phyloP scores from a whole-genome alignment of 2,888 invertebrate species.

The Drosophila subquinaria region DNA sequence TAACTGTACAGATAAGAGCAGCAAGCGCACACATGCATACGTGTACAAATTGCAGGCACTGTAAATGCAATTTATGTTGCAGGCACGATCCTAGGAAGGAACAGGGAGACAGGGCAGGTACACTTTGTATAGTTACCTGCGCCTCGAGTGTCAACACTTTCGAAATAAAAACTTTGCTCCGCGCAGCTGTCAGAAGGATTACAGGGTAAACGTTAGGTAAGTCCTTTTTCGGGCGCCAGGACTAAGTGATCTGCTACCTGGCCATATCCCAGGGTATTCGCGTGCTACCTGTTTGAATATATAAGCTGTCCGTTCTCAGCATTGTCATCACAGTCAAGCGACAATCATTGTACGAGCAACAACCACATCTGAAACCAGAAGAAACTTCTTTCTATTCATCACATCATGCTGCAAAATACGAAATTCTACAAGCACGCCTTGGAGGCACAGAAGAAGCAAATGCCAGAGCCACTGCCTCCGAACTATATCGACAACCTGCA shows the following conservation, averaged over 20 bases:
- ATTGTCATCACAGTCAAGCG: constrained; percentile 27
- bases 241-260: constrained; percentile 15
- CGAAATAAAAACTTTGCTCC: constrained; percentile 5
- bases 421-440: constrained; percentile 51
- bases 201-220: constrained; percentile 1
- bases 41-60: constrained; percentile 72
- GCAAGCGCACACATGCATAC: constrained; percentile 21
- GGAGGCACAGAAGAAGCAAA: constrained; percentile 36
- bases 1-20: constrained; percentile 80
- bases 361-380: constrained; percentile 8
- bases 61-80: constrained; percentile 56
- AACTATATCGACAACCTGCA: constrained; percentile 68
- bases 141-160: constrained; percentile 14
- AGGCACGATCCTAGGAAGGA: constrained; percentile 50
- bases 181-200: constrained; percentile 44
- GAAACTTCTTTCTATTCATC: not conserved
- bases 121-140: not conserved
- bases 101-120: constrained; percentile 1
- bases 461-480: constrained; percentile 25
- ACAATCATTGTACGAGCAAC: constrained; percentile 27
- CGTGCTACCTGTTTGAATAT: constrained; percentile 29
- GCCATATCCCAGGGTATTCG: not conserved
- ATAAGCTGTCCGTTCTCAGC: constrained; percentile 16
- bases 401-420: constrained; percentile 52
- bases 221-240: constrained; percentile 14